Conservation (phyloP, 2,888 invertebrate genomes). For the Mythimna albipuncta region DNA sequence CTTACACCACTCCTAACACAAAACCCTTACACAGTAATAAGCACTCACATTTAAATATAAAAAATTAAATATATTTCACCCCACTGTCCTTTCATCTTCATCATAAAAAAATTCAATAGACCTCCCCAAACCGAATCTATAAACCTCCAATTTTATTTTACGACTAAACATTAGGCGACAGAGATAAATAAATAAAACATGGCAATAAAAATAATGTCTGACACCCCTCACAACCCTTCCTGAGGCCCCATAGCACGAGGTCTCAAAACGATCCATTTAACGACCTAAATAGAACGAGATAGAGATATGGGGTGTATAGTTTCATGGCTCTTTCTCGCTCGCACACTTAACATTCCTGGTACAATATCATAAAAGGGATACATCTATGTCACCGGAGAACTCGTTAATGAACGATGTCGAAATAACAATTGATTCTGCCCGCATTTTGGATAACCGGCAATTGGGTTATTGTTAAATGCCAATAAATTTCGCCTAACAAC, state of each 20-base stretch:
- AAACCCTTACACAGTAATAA: slow-evolving; percentile 20
- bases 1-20: neutral
- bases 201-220: slow-evolving; percentile 54
- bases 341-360: slow-evolving; percentile 27
- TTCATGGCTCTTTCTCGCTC: too few species aligned
- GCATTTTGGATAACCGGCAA: slow-evolving; percentile 50
- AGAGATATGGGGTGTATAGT: too few species aligned
- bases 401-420: slow-evolving; percentile 26
- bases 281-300: too few species aligned
- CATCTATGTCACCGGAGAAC: slow-evolving; percentile 24
- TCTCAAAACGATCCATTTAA: too few species aligned
- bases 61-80: slow-evolving; percentile 27
- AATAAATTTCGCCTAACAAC: slow-evolving; percentile 1
- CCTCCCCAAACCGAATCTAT: slow-evolving; percentile 50
- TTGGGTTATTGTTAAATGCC: slow-evolving; percentile 41
- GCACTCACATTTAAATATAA: slow-evolving; percentile 18
- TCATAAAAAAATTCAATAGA: slow-evolving; percentile 40
- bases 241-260: too few species aligned
- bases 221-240: slow-evolving; percentile 61
- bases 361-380: slow-evolving; percentile 54
- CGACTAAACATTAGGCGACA: slow-evolving; percentile 58
- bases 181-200: slow-evolving; percentile 63
- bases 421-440: slow-evolving; percentile 54
- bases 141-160: slow-evolving; percentile 70
- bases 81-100: slow-evolving; percentile 8